phyloP scores from a whole-genome alignment of 2,113 vertebrate species.

The Empidonax alnorum region DNA sequence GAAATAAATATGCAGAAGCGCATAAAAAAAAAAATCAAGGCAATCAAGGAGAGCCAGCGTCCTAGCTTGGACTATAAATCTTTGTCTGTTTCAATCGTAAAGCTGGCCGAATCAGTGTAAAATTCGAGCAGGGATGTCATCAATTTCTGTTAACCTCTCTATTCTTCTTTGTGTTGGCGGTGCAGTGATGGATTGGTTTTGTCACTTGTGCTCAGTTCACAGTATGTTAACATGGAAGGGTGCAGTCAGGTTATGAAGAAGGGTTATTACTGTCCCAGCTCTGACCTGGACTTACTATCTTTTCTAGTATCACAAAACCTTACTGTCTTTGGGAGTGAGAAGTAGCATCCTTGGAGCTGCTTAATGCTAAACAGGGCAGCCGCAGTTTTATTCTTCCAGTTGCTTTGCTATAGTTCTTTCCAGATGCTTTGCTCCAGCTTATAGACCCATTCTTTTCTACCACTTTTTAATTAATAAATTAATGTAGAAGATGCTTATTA shows the following conservation, averaged over 20 bases:
- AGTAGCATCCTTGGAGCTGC: neutral
- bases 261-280: slow-evolving; percentile 83
- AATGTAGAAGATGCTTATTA: slow-evolving; percentile 11
- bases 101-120: slow-evolving; percentile 95
- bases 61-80: slow-evolving; percentile 96
- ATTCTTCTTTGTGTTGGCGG: slow-evolving; percentile 92
- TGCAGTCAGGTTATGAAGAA: slow-evolving; percentile 93
- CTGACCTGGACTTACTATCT: slow-evolving; percentile 80
- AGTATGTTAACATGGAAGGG: slow-evolving; percentile 99
- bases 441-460: neutral
- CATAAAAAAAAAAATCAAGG: slow-evolving; percentile 82
- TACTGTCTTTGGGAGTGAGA: slow-evolving; percentile 1
- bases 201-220: slow-evolving; percentile 98
- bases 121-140: slow-evolving; percentile 97
- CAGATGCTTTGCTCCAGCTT: neutral
- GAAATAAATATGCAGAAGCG: slow-evolving; percentile 98
- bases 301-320: slow-evolving; percentile 64
- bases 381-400: neutral
- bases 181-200: slow-evolving; percentile 98
- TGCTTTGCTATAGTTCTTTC: neutral
- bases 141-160: slow-evolving; percentile 99
- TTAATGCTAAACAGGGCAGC: neutral
- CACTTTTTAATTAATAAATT: slow-evolving; percentile 6
- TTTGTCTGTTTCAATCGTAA: slow-evolving; percentile 99
- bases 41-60: slow-evolving; percentile 92